Percentiles rank a stretch among this genome's conserved stretches.
Conservation (phyloP, 2,797 vertebrate genomes). For the Dicrostonyx torquatus region DNA sequence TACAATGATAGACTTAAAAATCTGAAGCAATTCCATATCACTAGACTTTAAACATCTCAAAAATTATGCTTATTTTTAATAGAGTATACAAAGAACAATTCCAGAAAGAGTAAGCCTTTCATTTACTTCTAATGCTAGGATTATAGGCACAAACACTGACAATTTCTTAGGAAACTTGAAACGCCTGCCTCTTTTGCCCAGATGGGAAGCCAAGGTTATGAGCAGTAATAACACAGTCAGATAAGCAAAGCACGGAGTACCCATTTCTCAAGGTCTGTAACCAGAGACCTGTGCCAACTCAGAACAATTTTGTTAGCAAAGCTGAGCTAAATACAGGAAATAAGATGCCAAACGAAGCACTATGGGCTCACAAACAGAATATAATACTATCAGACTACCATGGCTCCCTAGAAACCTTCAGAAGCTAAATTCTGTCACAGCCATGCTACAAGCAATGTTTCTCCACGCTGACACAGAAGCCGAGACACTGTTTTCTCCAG, state of each 20-base stretch:
- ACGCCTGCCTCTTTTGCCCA: background rate
- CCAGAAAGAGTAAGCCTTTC: slow-evolving; percentile 5
- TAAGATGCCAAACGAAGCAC: background rate
- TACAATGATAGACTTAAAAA: slow-evolving; percentile 54
- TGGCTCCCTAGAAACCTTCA: background rate
- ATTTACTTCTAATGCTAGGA: slow-evolving; percentile 39
- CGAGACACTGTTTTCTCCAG: background rate
- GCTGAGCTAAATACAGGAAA: background rate
- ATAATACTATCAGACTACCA: background rate
- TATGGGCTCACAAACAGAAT: background rate
- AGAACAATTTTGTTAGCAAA: background rate
- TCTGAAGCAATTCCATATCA: background rate
- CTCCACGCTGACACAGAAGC: background rate
- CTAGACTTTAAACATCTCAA: slow-evolving; percentile 16
- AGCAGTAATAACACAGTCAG: background rate
- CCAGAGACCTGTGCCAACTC: background rate
- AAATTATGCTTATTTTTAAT: slow-evolving; percentile 38
- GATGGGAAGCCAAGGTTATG: background rate
- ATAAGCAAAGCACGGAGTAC: background rate
- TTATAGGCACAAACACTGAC: background rate
- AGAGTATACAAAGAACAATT: slow-evolving; percentile 1
- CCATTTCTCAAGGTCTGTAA: background rate
- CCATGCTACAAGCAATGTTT: background rate
- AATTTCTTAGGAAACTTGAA: slow-evolving; percentile 33
- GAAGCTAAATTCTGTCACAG: background rate